These are phyloP conservation scores for Dendrophyllia cribrosa DNA, from an alignment of 64 coral and sea anemone genomes.

Conservation along the genomic window DNA sequence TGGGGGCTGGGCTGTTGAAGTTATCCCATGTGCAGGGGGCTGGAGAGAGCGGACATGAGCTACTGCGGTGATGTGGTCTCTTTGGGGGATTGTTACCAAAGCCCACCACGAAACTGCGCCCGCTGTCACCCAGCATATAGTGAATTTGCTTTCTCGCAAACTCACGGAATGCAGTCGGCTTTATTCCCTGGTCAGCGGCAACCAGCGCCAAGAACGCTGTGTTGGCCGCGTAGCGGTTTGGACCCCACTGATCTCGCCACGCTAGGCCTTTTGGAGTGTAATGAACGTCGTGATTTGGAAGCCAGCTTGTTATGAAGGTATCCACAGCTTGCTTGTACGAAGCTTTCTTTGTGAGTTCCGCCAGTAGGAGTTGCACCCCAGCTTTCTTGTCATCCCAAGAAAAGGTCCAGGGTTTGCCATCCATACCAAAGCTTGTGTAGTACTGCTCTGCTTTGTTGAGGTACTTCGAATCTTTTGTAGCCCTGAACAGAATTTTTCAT, in stretches of 20 bases:
- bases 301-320: conserved; percentile 40
- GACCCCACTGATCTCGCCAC: conserved; percentile 62
- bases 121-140: conserved; percentile 65
- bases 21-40: conserved; percentile 44
- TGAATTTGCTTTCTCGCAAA: conserved; percentile 73
- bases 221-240: conserved; percentile 81
- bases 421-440: conserved; percentile 11
- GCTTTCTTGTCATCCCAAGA: conserved; percentile 75
- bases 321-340: conserved; percentile 37
- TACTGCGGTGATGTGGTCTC: conserved; percentile 69
- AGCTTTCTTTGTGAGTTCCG: conserved; percentile 38
- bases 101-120: conserved; percentile 73
- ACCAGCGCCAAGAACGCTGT: conserved; percentile 60
- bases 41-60: conserved; percentile 54
- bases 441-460: conserved; percentile 62
- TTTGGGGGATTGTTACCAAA: conserved; percentile 70
- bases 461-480: conserved; percentile 41
- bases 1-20: conserved; percentile 40
- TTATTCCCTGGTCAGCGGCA: conserved; percentile 49
- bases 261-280: conserved; percentile 60
- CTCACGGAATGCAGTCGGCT: conserved; percentile 16
- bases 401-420: conserved; percentile 37
- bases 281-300: conserved; percentile 28
- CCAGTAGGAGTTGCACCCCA: conserved; percentile 30
- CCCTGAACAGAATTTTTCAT: not conserved